Percentiles rank a stretch among this genome's conserved stretches.
These are phyloP conservation scores for Mongoloraphidia duomilia DNA, from an alignment of 2,888 invertebrate genomes.

Conservation along the genomic window DNA sequence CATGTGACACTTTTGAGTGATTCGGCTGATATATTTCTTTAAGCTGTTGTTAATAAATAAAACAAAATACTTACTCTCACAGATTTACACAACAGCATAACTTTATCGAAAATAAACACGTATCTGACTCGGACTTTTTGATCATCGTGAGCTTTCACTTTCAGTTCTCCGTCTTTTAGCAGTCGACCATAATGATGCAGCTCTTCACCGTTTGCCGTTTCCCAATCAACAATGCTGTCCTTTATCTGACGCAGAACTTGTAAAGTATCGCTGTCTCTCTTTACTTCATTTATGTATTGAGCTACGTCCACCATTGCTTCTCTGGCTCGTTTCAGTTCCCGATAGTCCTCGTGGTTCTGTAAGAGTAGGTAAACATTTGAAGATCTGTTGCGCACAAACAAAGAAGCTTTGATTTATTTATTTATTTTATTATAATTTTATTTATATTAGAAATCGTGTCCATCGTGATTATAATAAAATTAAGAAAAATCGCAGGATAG, in stretches of 20 bases:
- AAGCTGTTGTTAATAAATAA: neutral
- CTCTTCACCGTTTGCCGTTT: conserved; percentile 62
- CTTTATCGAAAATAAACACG: conserved; percentile 95
- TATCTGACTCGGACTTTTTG: conserved; percentile 76
- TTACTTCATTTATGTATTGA: conserved; percentile 95
- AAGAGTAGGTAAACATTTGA: conserved; percentile 13
- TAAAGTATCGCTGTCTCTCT: conserved; percentile 87
- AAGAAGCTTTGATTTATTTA: too few relatives aligned
- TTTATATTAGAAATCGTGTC: too few relatives aligned
- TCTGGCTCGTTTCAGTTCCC: conserved; percentile 69
- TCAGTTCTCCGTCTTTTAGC: conserved; percentile 85
- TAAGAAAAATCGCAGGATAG: too few relatives aligned
- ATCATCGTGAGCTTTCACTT: conserved; percentile 79
- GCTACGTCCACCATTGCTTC: conserved; percentile 96
- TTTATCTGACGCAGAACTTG: conserved; percentile 83
- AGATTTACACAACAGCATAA: conserved; percentile 85
- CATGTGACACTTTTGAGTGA: neutral
- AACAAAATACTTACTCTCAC: conserved; percentile 43
- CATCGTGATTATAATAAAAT: too few relatives aligned
- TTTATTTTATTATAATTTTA: too few relatives aligned
- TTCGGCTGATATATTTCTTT: neutral
- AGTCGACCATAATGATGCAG: conserved; percentile 84
- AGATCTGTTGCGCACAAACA: too few relatives aligned
- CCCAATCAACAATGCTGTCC: conserved; percentile 72
- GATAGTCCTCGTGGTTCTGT: conserved; percentile 72